Base-by-base conservation (phyloP, 2,888 invertebrate genomes). In the Nomada fabriciana region DNA sequence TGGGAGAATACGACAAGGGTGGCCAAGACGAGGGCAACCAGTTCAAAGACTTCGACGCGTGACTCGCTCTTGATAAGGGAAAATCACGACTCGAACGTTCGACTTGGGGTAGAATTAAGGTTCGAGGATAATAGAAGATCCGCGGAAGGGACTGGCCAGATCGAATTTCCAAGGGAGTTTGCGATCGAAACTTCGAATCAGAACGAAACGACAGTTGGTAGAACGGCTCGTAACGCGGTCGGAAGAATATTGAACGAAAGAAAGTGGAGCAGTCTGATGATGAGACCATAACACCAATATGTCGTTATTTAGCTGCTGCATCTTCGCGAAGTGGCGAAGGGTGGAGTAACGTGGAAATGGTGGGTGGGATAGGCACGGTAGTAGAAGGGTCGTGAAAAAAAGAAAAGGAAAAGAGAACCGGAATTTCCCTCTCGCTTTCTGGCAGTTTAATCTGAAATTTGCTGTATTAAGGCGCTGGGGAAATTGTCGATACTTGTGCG, bases 361-460 rank as follows among this genome's bases (percentile, higher is more conserved):
- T 2, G 7, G 9, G 57, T 20, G 55, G 15, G 29, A 15, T n/a
- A 23, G 9, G n/a, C n/a, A 10, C 23, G 42, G 42, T 69, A 60
- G 52, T 69, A 59, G 57, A 67, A 3, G 10, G 15, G 13, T n/a
- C 10, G 15, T 15, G 60, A 55, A 55, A 47, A 42, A 29, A 29
- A 7, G 29, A 29, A 29, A 29, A 0, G 29, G 29, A 29, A 7
- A 7, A 7, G 29, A 5, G 36, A 36, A 36, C 11, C 25, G 7
- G 43, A 55, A 61, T 63, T 69, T 29, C 52, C 18, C 42, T 43
- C 50, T 23, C 36, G 13, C 23, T 13, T 69, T 50, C 23, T 47
- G 59, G 43, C 70, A 77, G 52, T 70, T 79, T 79, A 70, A 79
- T 79, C 70, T 53, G 18, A 57, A 29, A 25, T 29, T 29, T 77